These are phyloP conservation scores for Podarcis raffonei DNA, from an alignment of 2,113 vertebrate species.

Conservation along the genomic window DNA sequence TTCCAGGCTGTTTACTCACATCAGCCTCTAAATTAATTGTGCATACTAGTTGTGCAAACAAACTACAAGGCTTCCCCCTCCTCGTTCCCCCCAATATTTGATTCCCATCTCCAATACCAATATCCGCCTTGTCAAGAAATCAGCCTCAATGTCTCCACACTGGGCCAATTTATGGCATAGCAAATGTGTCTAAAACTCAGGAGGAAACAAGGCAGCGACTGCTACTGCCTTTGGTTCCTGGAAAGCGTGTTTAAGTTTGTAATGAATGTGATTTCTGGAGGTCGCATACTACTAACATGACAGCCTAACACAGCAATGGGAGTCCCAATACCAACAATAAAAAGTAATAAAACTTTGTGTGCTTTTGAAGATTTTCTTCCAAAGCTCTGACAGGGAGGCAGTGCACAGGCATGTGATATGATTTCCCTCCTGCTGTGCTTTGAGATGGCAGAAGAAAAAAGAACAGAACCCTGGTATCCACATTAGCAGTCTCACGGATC, in stretches of 20 bases:
- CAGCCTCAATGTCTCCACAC: not conserved
- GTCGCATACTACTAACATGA: not conserved
- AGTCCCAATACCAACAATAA: not conserved
- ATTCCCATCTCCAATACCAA: not conserved
- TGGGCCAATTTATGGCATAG: not conserved
- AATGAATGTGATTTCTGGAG: not conserved
- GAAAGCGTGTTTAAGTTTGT: slow-evolving; percentile 1
- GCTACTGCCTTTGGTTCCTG: not conserved
- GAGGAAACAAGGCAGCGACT: not conserved
- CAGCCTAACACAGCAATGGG: not conserved
- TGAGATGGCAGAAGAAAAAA: not conserved
- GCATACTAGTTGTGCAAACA: not conserved
- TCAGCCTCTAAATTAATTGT: not conserved
- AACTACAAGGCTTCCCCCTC: not conserved
- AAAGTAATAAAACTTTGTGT: not conserved
- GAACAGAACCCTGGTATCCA: not conserved
- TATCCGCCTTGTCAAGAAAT: not conserved
- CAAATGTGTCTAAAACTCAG: not conserved
- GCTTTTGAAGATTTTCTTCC: not conserved
- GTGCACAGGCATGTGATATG: not conserved
- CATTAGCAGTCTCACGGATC: not conserved
- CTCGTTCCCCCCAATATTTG: not conserved
- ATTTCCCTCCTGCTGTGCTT: not conserved
- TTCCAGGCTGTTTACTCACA: not conserved
- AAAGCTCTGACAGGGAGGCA: slow-evolving; percentile 16